Evolutionary conservation across 64 coral and sea anemone genomes (phyloP).

Genomic region (Montipora efflorescens): DNA sequence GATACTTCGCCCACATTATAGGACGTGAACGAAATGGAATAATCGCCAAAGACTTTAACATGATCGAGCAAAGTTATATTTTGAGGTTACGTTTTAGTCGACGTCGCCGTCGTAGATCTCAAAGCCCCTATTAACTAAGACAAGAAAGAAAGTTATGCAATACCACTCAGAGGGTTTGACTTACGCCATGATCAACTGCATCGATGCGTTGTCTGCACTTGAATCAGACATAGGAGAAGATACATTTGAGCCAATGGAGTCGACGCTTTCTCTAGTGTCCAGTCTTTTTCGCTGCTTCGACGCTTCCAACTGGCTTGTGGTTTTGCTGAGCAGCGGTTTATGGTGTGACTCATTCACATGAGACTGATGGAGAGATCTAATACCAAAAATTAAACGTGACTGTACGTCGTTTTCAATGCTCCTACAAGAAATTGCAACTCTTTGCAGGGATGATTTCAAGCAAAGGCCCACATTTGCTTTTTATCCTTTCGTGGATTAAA

Average conservation of each 20-base stretch:
- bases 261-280: conserved; percentile 14
- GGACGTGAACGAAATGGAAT: no score
- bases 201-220: conserved; percentile 9
- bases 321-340: neutral
- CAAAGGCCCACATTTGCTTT: no score
- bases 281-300: neutral
- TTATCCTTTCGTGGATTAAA: no score
- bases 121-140: no score
- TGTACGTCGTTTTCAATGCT: neutral
- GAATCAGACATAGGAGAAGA: conserved; percentile 52
- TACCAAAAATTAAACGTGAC: neutral
- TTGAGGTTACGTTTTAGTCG: no score
- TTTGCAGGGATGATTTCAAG: no score
- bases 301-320: conserved; percentile 10
- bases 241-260: conserved; percentile 33
- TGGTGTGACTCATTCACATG: neutral
- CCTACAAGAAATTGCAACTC: neutral
- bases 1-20: no score
- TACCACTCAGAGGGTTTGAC: neutral
- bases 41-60: no score
- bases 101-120: no score
- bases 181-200: conserved; percentile 64
- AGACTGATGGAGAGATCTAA: conserved; percentile 21
- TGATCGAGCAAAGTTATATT: no score
- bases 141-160: no score